Evolutionary conservation across 2,888 invertebrate genomes (phyloP).

Genomic region (Balanococcus diminutus): DNA sequence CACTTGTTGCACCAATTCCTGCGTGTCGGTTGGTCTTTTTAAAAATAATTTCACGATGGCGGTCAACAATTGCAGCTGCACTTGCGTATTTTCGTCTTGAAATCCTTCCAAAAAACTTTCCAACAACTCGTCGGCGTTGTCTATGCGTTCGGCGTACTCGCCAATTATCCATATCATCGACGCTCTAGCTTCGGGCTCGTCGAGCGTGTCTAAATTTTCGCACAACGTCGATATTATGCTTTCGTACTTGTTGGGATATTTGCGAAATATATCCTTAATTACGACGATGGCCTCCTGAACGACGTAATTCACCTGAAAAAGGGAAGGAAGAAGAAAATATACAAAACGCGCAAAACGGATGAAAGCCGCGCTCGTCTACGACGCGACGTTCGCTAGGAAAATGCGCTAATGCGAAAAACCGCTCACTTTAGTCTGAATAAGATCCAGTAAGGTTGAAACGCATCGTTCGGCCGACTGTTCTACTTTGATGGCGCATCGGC

Average conservation of each 20-base stretch:
- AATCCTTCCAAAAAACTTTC: constrained; percentile 98
- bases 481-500: constrained; percentile 97
- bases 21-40: constrained; percentile 97
- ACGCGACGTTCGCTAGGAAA: neutral
- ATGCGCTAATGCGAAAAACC: neutral
- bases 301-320: constrained; percentile 85
- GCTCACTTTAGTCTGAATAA: constrained; percentile 95
- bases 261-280: constrained; percentile 95
- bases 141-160: constrained; percentile 98
- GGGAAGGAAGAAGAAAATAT: neutral
- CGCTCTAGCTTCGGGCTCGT: constrained; percentile 97
- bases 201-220: constrained; percentile 97
- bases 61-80: constrained; percentile 93
- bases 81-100: constrained; percentile 95
- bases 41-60: constrained; percentile 98
- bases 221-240: constrained; percentile 98
- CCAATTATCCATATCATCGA: constrained; percentile 92
- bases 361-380: neutral
- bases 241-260: constrained; percentile 99
- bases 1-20: constrained; percentile 94
- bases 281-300: constrained; percentile 99
- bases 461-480: constrained; percentile 98
- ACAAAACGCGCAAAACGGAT: neutral
- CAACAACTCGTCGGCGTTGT: constrained; percentile 96
- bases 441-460: constrained; percentile 93